Percentiles rank a stretch among this genome's conserved stretches.
Evolutionary conservation across 2,888 invertebrate species (phyloP).

Genomic region (Lasioglossum morio): DNA sequence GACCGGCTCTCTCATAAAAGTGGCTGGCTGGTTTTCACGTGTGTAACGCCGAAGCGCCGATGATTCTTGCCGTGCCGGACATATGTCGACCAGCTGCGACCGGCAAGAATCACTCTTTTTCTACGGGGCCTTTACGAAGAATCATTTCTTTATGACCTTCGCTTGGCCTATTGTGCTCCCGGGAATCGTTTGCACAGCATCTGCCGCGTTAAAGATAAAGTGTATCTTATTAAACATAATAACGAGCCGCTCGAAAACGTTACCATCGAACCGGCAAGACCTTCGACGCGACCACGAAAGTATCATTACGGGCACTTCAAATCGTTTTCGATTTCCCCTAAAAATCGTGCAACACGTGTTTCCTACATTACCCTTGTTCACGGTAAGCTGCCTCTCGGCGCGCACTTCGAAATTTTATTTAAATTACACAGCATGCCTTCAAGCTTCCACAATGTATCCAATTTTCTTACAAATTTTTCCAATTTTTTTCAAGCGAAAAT

Average conservation of each 20-base stretch:
- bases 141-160: conserved; percentile 8
- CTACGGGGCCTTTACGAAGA: background rate
- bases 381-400: background rate
- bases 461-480: background rate
- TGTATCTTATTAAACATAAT: conserved; percentile 8
- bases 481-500: too few species aligned
- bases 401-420: background rate
- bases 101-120: conserved; percentile 5
- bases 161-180: conserved; percentile 2
- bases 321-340: background rate
- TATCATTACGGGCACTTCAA: background rate
- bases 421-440: background rate
- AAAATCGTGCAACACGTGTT: background rate
- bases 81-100: conserved; percentile 1
- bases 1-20: conserved; percentile 2
- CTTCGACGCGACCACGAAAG: background rate
- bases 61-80: conserved; percentile 1
- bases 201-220: conserved; percentile 1
- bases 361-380: background rate
- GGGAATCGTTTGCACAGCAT: conserved; percentile 3
- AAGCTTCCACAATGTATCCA: background rate
- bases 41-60: background rate
- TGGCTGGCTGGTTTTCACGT: background rate
- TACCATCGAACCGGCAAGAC: background rate
- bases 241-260: background rate